phyloP scores from a whole-genome alignment of 2,113 vertebrate genomes.

The Hepsetus odoe region DNA sequence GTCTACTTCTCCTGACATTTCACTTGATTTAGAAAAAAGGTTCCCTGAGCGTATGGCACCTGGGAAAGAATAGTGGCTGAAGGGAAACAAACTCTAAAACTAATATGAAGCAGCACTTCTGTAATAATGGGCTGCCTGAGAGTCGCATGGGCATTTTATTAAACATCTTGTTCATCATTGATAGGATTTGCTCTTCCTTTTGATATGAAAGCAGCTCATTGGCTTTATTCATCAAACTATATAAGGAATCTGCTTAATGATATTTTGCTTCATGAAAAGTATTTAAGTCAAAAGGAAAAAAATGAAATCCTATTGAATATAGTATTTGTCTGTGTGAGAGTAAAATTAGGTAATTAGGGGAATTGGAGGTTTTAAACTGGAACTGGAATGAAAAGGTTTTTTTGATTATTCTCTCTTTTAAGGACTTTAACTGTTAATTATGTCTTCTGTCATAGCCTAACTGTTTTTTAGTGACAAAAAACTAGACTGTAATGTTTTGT shows the following conservation, averaged over 20 bases:
- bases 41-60: background rate
- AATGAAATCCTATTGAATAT: background rate
- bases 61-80: conserved; percentile 5
- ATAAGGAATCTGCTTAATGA: background rate
- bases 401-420: background rate
- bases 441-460: background rate
- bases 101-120: background rate
- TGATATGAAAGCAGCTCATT: background rate
- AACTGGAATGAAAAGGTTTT: background rate
- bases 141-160: conserved; percentile 17
- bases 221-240: background rate
- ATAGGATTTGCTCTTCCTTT: conserved; percentile 16
- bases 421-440: background rate
- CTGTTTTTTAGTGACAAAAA: background rate
- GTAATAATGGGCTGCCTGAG: conserved; percentile 42
- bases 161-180: conserved; percentile 3
- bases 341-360: background rate
- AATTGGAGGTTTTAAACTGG: background rate
- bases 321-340: background rate
- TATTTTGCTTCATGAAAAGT: background rate
- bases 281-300: background rate
- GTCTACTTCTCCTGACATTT: conserved; percentile 46
- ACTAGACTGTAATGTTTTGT: background rate
- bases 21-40: conserved; percentile 36
- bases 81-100: conserved; percentile 31